These are phyloP conservation scores for Caenorhabditis becei DNA, from an alignment of 2,888 invertebrate species.

Conservation along the genomic window DNA sequence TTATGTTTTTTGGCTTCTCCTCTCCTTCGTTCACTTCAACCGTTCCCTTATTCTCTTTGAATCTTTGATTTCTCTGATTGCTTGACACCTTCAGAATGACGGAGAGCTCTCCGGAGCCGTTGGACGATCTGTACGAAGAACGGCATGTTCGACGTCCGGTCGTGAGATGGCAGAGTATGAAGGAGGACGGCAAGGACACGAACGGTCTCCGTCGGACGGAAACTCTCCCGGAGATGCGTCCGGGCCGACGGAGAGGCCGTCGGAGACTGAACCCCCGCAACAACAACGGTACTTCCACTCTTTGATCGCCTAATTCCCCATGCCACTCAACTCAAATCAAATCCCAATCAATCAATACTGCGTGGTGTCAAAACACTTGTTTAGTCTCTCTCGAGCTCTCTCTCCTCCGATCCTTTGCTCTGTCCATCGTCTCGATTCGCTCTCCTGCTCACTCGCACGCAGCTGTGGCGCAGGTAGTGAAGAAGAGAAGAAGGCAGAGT, in stretches of 20 bases:
- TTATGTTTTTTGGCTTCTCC: slow-evolving; percentile 26
- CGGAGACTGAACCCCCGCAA: slow-evolving; percentile 39
- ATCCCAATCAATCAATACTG: slow-evolving; percentile 47
- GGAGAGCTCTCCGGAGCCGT: slow-evolving; percentile 71
- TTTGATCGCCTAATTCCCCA: slow-evolving; percentile 4
- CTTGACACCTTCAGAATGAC: slow-evolving; percentile 54
- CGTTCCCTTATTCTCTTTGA: not conserved
- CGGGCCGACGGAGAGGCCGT: slow-evolving; percentile 30
- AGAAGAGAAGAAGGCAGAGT: slow-evolving; percentile 19
- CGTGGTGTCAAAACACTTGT: slow-evolving; percentile 51
- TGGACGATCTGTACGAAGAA: slow-evolving; percentile 67
- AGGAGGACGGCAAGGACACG: slow-evolving; percentile 61
- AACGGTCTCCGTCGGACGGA: slow-evolving; percentile 63
- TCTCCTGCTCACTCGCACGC: slow-evolving; percentile 18
- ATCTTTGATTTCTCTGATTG: not conserved
- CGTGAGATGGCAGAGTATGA: slow-evolving; percentile 67
- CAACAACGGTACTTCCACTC: slow-evolving; percentile 41
- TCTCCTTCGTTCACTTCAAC: not conserved
- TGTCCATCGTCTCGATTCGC: slow-evolving; percentile 4
- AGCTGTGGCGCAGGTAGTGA: slow-evolving; percentile 51
- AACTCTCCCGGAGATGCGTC: slow-evolving; percentile 63
- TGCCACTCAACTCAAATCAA: slow-evolving; percentile 34
- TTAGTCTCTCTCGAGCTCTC: slow-evolving; percentile 29
- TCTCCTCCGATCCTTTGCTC: slow-evolving; percentile 33
- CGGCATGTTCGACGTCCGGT: slow-evolving; percentile 62